Evolutionary conservation across 2,113 vertebrate species (phyloP).

Genomic region (Pluvialis apricaria): DNA sequence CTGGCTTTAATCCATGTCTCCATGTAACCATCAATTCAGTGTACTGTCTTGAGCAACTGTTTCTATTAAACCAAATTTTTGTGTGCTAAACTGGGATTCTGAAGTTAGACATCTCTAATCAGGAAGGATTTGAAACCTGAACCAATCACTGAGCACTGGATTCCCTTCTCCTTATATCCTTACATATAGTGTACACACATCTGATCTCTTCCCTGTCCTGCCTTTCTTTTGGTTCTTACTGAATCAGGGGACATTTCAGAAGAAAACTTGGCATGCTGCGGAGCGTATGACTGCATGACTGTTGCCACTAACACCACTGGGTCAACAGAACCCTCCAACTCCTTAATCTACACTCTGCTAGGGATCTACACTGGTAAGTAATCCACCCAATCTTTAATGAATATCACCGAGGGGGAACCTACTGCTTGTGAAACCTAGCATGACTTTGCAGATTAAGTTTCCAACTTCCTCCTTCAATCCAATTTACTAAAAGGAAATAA

Average conservation of each 20-base stretch:
- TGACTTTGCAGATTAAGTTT: background rate
- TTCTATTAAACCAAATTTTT: background rate
- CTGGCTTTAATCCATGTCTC: background rate
- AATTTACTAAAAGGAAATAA: background rate
- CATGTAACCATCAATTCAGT: background rate
- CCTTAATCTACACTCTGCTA: slow-evolving; percentile 82
- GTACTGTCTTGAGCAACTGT: background rate
- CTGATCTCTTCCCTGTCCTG: background rate
- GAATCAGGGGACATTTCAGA: slow-evolving; percentile 69
- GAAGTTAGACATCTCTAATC: background rate
- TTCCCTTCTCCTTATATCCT: background rate
- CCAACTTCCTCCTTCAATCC: background rate
- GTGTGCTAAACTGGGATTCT: background rate
- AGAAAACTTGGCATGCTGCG: slow-evolving; percentile 78
- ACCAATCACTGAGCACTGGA: background rate
- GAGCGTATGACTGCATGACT: slow-evolving; percentile 78
- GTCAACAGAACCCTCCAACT: slow-evolving; percentile 43
- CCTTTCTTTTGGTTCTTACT: background rate
- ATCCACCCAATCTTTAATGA: background rate
- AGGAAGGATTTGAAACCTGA: background rate
- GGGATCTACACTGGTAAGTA: slow-evolving; percentile 88
- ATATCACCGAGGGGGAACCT: background rate
- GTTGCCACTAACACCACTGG: slow-evolving; percentile 33
- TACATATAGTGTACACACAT: background rate
- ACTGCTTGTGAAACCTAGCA: background rate